Base-by-base conservation (phyloP, 1,140 invertebrate genomes). In the Temnothorax nylanderi region DNA sequence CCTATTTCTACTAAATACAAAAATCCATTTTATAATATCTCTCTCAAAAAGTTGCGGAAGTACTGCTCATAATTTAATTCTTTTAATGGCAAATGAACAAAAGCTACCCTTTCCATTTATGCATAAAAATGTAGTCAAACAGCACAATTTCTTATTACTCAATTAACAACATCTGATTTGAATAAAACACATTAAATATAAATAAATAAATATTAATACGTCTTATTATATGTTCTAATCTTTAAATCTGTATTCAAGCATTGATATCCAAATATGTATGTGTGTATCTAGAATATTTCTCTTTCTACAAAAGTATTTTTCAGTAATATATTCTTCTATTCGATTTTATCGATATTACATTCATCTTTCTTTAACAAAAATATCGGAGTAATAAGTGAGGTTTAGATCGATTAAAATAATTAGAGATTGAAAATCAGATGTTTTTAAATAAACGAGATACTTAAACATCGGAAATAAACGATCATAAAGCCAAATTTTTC, bases 171-270 rank as follows among this genome's bases (percentile, higher is more conserved):
- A 51, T n/a, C 49, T 74, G 0, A 34, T 74, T 74, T 54, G 11
- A 32, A 74, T 51, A n/a, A 74, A 37, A 49, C 18, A 72, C 4
- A 16, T 32, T 51, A 72, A 72, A 72, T 10, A 51, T 72, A 51
- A 71, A 49, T 72, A 51, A 51, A 21, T 74, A 16, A 74, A 74
- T 74, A 13, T 54, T 54, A 54, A 74, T 51, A 26, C 34, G 2
- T 51, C 4, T 51, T 72, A 18, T 49, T 21, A 51, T 34, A n/a
- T 74, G 6, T 18, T 74, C 18, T 54, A 37, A 54, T 32, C 37
- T 54, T 54, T 51, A 74, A 18, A n/a, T 54, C 26, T 26, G 26
- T 56, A 37, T 37, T 65, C 18, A 65, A 34, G 3, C 34, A 34
- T 34, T 0, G 7, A 51, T 11, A 51, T 51, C 10, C 21, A 56